These are phyloP conservation scores for Riparia riparia DNA, from an alignment of 2,113 vertebrate genomes.

Conservation along the genomic window DNA sequence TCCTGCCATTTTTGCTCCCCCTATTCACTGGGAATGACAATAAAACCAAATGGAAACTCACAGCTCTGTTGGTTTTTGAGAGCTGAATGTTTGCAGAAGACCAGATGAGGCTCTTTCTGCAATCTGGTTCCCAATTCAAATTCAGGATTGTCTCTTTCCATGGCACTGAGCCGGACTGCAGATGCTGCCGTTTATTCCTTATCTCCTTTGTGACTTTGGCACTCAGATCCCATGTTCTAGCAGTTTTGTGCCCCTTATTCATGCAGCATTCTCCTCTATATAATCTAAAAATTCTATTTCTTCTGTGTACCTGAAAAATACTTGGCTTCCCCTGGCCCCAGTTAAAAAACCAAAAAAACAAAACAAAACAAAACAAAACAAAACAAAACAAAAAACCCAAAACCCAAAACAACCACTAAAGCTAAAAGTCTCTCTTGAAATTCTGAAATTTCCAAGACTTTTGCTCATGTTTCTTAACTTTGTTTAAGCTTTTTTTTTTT, in stretches of 20 bases:
- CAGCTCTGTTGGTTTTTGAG: background rate
- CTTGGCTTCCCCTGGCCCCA: accelerated
- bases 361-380: background rate
- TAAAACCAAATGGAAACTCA: constrained; percentile 21
- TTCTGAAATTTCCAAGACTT: background rate
- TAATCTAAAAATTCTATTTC: background rate
- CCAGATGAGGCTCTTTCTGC: background rate
- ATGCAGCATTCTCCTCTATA: background rate
- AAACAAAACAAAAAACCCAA: accelerated
- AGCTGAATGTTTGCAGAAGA: background rate
- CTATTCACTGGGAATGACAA: background rate
- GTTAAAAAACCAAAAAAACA: background rate
- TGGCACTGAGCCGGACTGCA: background rate
- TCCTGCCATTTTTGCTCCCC: background rate
- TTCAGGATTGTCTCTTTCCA: constrained; percentile 1
- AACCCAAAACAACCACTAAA: background rate
- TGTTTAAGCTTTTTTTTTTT: too few species aligned
- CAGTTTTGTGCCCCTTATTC: background rate
- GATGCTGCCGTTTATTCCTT: background rate
- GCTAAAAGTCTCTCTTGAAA: background rate
- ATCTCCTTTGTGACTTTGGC: background rate
- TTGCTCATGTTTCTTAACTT: background rate
- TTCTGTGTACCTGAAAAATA: background rate
- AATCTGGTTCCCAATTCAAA: constrained; percentile 17
- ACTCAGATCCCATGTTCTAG: background rate